Evolutionary conservation across 2,888 invertebrate species (phyloP).

Genomic region (Ectobius pallidus): DNA sequence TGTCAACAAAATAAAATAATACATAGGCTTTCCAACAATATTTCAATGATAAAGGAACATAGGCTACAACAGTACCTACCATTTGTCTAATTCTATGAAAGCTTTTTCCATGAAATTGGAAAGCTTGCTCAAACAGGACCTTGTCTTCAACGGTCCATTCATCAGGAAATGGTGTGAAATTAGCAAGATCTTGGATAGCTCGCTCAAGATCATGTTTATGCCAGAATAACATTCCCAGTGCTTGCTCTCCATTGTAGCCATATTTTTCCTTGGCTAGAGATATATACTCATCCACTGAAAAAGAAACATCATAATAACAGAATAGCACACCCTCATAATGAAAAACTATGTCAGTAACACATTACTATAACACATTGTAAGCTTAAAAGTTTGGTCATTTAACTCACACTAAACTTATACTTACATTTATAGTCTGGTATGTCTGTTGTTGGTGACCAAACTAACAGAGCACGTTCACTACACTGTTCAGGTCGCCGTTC

Average conservation of each 20-base stretch:
- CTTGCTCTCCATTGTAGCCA: slow-evolving; percentile 97
- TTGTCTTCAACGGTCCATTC: slow-evolving; percentile 99
- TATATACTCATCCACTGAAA: slow-evolving; percentile 93
- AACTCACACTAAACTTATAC: too few relatives aligned
- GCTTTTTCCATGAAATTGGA: slow-evolving; percentile 97
- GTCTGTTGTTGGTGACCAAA: slow-evolving; percentile 93
- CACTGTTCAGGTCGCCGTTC: slow-evolving; percentile 77
- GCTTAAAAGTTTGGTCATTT: too few relatives aligned
- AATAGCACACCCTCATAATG: too few relatives aligned
- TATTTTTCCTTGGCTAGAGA: slow-evolving; percentile 94
- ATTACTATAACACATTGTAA: too few relatives aligned
- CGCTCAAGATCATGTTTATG: slow-evolving; percentile 94
- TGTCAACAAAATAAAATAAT: too few relatives aligned
- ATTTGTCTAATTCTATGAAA: slow-evolving; percentile 97
- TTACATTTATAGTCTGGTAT: slow-evolving; percentile 90
- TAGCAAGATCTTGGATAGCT: slow-evolving; percentile 91
- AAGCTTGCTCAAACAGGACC: slow-evolving; percentile 97
- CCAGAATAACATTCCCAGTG: slow-evolving; percentile 97
- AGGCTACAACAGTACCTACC: too few relatives aligned
- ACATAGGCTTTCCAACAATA: too few relatives aligned
- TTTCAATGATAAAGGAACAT: too few relatives aligned
- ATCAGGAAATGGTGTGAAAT: slow-evolving; percentile 97
- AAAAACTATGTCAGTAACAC: too few relatives aligned
- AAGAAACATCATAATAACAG: slow-evolving; percentile 35
- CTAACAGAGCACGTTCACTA: slow-evolving; percentile 87